Evolutionary conservation across 1,140 invertebrate species (phyloP), one percentile per base, ranked within the genome.

Genomic region (Riptortus pedestris): DNA sequence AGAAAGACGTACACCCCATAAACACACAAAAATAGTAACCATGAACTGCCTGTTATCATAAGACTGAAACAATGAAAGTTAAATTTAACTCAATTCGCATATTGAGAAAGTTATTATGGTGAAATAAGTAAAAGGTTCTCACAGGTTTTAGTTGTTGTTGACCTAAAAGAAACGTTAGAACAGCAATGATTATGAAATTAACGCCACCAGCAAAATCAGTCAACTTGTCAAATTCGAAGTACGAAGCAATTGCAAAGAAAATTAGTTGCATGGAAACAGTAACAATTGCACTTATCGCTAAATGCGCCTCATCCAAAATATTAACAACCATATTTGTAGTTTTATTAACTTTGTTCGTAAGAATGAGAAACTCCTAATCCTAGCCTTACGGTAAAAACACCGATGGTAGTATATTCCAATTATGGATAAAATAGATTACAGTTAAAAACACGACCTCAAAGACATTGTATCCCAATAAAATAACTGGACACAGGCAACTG

Each of bases 151-250:
- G 64, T 38, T 63, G 60, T 9, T 62, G 47, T 60, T 91, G 86
- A 20, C 88, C 87, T 11, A 93, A 78, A 69, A 87, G 85, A 75
- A 93, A 93, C 4, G 91, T 93, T 4, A 93, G 75, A 58, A 93
- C 72, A 14, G 91, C 90, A 62, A 93, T 79, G 45, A 92, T 86
- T 65, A 93, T 90, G 73, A 95, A 94, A 76, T 93, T 94, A 51
- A 86, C 85, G 62, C 91, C 91, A 7, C 91, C 90, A 63, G 91
- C 91, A 77, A 95, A 92, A 75, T 94, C 92, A 0, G 90, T 91
- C 16, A 95, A 75, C 79, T 93, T 93, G 71, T 94, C 91, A 78
- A 88, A 83, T 75, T 93, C 87, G 70, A 90, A 89, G 45, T 84
- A 80, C 11, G 88, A 88, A 28, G 90, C 90, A 64, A 93, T 83